Base-by-base conservation (phyloP, 2,113 vertebrate genomes). In the Opisthocomus hoazin region DNA sequence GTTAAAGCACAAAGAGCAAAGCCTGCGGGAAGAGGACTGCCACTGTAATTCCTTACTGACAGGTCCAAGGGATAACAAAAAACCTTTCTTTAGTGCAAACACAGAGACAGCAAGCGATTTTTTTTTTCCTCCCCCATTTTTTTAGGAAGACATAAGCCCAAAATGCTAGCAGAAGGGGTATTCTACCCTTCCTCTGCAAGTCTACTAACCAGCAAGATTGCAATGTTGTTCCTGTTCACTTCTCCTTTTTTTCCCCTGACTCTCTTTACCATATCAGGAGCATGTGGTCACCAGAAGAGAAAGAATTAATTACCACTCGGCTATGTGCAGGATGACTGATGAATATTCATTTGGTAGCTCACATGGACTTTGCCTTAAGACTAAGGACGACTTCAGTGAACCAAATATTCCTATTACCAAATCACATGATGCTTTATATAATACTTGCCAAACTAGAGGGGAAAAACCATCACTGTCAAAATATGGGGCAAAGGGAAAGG, bases 311-410 rank as follows among this genome's bases (percentile, higher is more conserved):
- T 84, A 95, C 37, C 57, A 50, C 76, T 77, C 70, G 60, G 41
- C 76, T 87, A 32, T 16, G 34, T 45, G 15, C 45, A 32, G 48
- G 57, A 73, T 65, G 48, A 80, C 37, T 85, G 82, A 93, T 94
- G 82, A 93, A 94, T 93, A 87, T 95, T 91, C 89, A 93, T 87
- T 57, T 57, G 57, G 36, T 64, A 79, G 53, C 46, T 91, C 50
- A 69, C 65, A 57, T 34, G 87, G 81, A 94, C 95, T 94, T 96
- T 87, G 93, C 66, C 26, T 90, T 61, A 27, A 30, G 54, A 76
- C 69, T 84, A 69, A 95, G 58, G 81, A 93, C 61, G 70, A 69
- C 54, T 93, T 85, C 91, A 96, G 93, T 90, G 91, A 96, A 83
- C 78, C 78, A 89, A 76, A 53, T 37, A 95, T 43, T 76, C 36